Percentiles rank a stretch among this genome's conserved stretches.
Evolutionary conservation across 1,140 invertebrate genomes (phyloP).

Genomic region (Bombus picipes): DNA sequence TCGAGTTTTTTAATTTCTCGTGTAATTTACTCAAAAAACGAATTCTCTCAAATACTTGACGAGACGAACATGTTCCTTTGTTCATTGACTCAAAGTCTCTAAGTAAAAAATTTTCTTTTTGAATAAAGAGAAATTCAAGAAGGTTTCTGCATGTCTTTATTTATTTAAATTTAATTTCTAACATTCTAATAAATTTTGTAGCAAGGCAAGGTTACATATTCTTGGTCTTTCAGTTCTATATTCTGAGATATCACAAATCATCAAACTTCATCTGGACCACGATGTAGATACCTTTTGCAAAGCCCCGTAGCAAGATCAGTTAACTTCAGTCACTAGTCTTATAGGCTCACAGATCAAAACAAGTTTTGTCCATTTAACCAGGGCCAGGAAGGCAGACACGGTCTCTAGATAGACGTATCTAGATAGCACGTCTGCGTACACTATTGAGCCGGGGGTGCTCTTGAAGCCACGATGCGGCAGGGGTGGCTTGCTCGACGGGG

Average conservation of each 20-base stretch:
- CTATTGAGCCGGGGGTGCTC: constrained; percentile 36
- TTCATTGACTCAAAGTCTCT: neutral
- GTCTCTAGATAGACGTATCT: constrained; percentile 47
- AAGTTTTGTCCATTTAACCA: constrained; percentile 47
- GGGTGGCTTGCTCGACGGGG: constrained; percentile 8
- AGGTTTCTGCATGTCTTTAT: neutral
- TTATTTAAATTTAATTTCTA: neutral
- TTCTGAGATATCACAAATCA: neutral
- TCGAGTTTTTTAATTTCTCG: accelerated
- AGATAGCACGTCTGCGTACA: constrained; percentile 46
- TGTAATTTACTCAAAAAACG: neutral
- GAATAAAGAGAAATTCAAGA: neutral
- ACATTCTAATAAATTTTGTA: neutral
- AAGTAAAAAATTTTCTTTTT: neutral
- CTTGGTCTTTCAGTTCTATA: neutral
- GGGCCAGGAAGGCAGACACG: constrained; percentile 20
- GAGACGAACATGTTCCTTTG: no score
- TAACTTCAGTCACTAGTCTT: neutral
- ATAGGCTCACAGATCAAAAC: constrained; percentile 33
- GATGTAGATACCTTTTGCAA: neutral
- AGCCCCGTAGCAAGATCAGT: neutral
- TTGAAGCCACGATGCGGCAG: constrained; percentile 33
- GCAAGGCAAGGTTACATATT: neutral
- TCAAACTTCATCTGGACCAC: neutral
- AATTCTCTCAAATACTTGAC: no score